A percentile compares a stretch with the other conserved stretches of the same genome.
These are phyloP conservation scores for Hemiscyllium ocellatum DNA, from an alignment of 2,113 vertebrate genomes.

Conservation along the genomic window DNA sequence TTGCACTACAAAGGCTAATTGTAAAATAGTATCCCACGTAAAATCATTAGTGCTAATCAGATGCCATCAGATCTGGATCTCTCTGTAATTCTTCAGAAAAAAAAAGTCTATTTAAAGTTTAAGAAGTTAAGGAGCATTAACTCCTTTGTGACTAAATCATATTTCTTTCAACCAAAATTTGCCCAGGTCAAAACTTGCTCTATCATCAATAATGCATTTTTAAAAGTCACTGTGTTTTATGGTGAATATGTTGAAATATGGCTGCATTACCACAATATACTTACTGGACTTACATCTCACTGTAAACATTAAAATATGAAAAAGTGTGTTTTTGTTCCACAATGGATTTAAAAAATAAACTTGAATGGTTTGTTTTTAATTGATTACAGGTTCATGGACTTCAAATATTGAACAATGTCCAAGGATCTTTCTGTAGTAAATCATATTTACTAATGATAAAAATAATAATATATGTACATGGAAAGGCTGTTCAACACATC, in stretches of 20 bases:
- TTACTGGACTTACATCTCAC: background rate
- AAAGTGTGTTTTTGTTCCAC: background rate
- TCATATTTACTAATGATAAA: background rate
- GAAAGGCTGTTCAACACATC: background rate
- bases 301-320: background rate
- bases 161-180: background rate
- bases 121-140: background rate
- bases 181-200: background rate
- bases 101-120: background rate
- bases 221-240: background rate
- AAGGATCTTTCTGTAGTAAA: background rate
- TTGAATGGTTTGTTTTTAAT: background rate
- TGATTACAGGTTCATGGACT: background rate
- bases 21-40: constrained; percentile 5
- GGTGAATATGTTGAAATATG: background rate
- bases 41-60: constrained; percentile 29
- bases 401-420: background rate
- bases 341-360: background rate
- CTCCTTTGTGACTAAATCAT: background rate
- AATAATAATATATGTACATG: background rate
- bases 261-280: background rate
- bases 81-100: background rate
- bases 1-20: constrained; percentile 28
- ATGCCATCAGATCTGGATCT: constrained; percentile 24
- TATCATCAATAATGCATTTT: background rate